Conservation (phyloP, 2,797 vertebrate species). For the Silurus lanzhouensis region DNA sequence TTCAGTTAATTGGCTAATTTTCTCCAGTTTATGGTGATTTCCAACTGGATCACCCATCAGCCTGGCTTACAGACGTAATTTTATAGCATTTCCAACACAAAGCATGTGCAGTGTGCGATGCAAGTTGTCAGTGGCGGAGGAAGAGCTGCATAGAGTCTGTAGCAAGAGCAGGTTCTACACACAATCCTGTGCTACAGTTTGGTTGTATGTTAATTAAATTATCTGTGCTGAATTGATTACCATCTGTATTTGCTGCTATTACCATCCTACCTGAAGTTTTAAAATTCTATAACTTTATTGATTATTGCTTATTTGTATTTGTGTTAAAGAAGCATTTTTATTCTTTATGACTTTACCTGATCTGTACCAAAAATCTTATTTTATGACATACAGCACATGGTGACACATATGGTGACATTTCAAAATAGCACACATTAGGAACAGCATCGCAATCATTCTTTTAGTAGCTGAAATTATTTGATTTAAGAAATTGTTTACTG, state of each 20-base stretch:
- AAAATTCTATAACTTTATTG: neutral
- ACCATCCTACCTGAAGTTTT: neutral
- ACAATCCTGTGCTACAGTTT: neutral
- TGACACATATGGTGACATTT: neutral
- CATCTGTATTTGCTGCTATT: neutral
- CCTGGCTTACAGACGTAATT: neutral
- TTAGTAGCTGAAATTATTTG: too few relatives aligned
- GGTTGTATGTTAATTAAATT: neutral
- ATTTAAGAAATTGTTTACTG: too few relatives aligned
- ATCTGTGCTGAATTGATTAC: neutral
- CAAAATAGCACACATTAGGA: neutral
- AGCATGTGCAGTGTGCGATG: neutral
- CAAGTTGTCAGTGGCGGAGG: neutral
- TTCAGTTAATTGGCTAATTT: too few relatives aligned
- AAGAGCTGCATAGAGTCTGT: too few relatives aligned
- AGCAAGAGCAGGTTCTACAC: too few relatives aligned
- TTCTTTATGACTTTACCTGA: neutral
- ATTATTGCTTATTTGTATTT: neutral
- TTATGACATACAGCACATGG: neutral
- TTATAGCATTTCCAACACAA: neutral
- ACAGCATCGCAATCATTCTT: too few relatives aligned
- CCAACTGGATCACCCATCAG: neutral
- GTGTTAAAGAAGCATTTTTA: neutral
- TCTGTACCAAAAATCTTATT: neutral
- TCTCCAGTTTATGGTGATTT: too few relatives aligned